phyloP scores from a whole-genome alignment of 53 echinoderm and acorn worm genomes.

The Patiria pectinifera region DNA sequence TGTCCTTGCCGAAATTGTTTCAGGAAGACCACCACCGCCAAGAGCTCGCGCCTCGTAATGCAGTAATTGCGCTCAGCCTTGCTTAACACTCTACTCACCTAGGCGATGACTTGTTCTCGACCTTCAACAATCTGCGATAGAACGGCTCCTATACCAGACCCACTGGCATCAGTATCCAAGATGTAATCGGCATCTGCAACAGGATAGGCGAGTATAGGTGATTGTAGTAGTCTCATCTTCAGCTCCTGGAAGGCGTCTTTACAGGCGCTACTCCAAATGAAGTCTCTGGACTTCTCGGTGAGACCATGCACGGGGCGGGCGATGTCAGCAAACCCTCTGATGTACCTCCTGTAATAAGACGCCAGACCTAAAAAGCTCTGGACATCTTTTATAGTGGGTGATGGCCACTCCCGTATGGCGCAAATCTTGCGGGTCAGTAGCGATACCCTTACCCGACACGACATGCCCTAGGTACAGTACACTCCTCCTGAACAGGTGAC shows the following conservation, averaged over 20 bases:
- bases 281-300: slow-evolving; percentile 21
- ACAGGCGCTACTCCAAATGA: slow-evolving; percentile 10
- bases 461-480: slow-evolving; percentile 45
- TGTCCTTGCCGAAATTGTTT: slow-evolving; percentile 11
- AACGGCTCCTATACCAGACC: no score
- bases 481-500: slow-evolving; percentile 23
- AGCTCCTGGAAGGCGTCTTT: slow-evolving; percentile 9
- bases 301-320: slow-evolving; percentile 17
- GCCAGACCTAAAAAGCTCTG: slow-evolving; percentile 27
- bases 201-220: slow-evolving; percentile 10
- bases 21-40: neutral
- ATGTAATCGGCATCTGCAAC: neutral
- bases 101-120: no score
- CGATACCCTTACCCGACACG: slow-evolving; percentile 20
- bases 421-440: slow-evolving; percentile 31
- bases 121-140: no score
- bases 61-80: no score
- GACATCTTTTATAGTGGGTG: slow-evolving; percentile 23
- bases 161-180: slow-evolving; percentile 12
- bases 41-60: no score
- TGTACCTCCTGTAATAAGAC: slow-evolving; percentile 28
- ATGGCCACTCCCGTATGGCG: slow-evolving; percentile 27
- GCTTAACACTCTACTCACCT: no score
- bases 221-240: neutral
- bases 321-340: slow-evolving; percentile 8